These are phyloP conservation scores for Drosophila obscura DNA, from an alignment of 1,140 invertebrate species.

Conservation along the genomic window DNA sequence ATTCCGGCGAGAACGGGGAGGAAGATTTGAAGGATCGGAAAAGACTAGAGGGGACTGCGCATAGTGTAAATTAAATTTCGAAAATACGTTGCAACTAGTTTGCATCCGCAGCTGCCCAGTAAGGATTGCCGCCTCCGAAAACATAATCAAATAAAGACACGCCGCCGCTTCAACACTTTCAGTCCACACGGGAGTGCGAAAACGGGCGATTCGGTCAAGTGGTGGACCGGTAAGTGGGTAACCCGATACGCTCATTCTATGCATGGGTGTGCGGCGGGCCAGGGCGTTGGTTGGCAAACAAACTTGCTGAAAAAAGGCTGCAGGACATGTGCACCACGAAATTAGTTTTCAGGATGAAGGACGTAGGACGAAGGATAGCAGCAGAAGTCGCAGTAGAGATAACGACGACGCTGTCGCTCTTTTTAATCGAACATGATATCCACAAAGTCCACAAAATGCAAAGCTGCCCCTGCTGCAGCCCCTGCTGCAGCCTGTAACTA, in stretches of 20 bases:
- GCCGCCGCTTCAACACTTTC: no score
- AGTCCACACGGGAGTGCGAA: not conserved
- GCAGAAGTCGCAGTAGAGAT: not conserved
- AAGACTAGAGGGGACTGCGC: no score
- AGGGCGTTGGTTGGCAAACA: slow-evolving; percentile 36
- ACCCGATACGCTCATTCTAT: slow-evolving; percentile 39
- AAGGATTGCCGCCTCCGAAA: no score
- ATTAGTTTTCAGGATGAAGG: slow-evolving; percentile 63
- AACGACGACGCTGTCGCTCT: slow-evolving; percentile 31
- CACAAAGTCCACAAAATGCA: slow-evolving; percentile 66
- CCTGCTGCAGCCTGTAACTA: not conserved
- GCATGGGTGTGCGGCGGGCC: not conserved
- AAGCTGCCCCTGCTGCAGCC: slow-evolving; percentile 41
- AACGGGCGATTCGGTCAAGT: slow-evolving; percentile 27
- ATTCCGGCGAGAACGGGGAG: no score
- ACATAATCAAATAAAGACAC: no score
- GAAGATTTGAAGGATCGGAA: no score
- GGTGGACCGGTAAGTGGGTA: slow-evolving; percentile 42
- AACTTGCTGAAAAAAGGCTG: slow-evolving; percentile 65
- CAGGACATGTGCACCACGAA: slow-evolving; percentile 78
- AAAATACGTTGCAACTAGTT: no score
- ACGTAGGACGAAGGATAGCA: slow-evolving; percentile 41
- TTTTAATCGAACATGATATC: slow-evolving; percentile 79
- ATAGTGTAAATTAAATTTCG: no score
- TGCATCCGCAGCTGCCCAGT: no score